phyloP scores from a whole-genome alignment of 2,888 invertebrate genomes.

The Cephonodes hylas region DNA sequence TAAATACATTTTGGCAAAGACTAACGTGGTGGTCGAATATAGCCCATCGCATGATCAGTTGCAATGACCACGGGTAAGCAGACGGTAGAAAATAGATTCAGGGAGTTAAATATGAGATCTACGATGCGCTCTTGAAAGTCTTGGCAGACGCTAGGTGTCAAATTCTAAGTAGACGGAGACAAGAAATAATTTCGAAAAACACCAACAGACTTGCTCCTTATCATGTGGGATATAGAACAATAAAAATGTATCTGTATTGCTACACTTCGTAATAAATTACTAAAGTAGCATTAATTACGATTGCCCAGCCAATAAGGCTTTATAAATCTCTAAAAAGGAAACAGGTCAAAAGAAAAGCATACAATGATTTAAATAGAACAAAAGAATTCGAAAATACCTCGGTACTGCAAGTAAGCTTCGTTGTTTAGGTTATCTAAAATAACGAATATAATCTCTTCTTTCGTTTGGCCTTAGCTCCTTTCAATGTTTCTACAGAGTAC shows the following conservation, averaged over 20 bases:
- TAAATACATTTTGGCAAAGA: neutral
- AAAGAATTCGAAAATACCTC: neutral
- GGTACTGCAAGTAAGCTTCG: neutral
- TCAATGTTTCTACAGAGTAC: neutral
- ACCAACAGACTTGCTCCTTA: too few species aligned
- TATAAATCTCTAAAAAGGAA: neutral
- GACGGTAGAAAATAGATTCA: neutral
- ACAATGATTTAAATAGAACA: neutral
- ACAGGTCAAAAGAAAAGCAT: neutral
- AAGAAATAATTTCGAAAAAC: too few species aligned
- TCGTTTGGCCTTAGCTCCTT: neutral
- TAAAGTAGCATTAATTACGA: neutral
- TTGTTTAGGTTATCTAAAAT: neutral
- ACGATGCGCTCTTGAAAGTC: neutral
- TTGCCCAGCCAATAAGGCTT: neutral
- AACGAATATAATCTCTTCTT: conserved; percentile 2
- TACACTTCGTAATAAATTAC: too few species aligned
- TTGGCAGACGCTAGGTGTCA: too few species aligned
- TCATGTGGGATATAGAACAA: too few species aligned
- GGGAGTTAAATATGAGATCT: neutral
- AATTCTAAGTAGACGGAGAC: too few species aligned
- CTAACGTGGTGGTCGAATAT: neutral
- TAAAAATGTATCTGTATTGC: too few species aligned
- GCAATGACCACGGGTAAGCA: neutral
- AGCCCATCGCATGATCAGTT: neutral